Evolutionary conservation across 2,113 vertebrate genomes (phyloP), one percentile per base, ranked within the genome.

Genomic region (Myiozetetes cayanensis): DNA sequence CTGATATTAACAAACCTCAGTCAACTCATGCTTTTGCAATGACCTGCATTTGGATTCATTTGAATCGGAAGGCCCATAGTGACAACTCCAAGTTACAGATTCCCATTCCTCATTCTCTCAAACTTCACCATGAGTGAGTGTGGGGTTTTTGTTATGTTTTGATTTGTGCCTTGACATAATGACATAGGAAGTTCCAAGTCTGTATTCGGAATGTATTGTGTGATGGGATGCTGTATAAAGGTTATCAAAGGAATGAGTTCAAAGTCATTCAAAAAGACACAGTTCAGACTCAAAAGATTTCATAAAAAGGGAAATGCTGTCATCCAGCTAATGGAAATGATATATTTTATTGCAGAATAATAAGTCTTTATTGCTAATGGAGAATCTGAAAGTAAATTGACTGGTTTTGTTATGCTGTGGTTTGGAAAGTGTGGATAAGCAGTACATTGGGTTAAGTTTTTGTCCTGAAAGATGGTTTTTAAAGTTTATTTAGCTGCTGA

Each of bases 21-120:
- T 99, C 99, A 31, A 99, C 99, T 31, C 99, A 99, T 61, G 98
- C 99, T 56, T 99, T 99, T 94, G 99, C 99, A 41, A 99, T 99
- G 99, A 99, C 99, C 85, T 99, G 99, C 97, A 99, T 99, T 96
- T 99, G 99, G 99, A 99, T 99, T 96, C 99, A 99, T 94, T 98
- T 99, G 86, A 99, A 99, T 95, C 98, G 99, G 95, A 99, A 99
- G 97, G 99, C 99, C 39, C 99, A 99, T 83, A 99, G 98, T 58
- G 99, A 99, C 97, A 98, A 99, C 97, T 99, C 99, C 95, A 99
- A 99, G 81, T 97, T 99, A 12, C 99, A 99, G 97, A 99, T 99
- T 93, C 99, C 99, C 50, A 99, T 99, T 85, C 99, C 99, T 23
- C 99, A 99, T 97, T 99, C 99, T 41, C 98, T 99, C 53, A 99